These are phyloP conservation scores for Lasioglossum villosulum DNA, from an alignment of 2,888 invertebrate species.

Conservation along the genomic window DNA sequence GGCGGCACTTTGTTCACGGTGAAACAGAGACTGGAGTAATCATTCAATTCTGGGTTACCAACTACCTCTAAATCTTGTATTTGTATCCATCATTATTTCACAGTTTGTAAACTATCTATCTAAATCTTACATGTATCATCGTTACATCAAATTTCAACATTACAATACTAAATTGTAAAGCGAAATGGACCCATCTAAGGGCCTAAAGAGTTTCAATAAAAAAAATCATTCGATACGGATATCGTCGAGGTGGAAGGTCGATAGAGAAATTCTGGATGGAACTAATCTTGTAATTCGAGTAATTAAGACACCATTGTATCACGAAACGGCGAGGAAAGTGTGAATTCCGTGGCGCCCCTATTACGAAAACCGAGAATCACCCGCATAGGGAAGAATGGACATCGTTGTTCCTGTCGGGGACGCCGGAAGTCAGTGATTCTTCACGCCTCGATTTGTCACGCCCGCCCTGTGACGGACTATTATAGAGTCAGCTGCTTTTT, in stretches of 20 bases:
- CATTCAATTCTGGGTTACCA: no score
- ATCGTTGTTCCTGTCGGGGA: slow-evolving; percentile 54
- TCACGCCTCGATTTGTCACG: slow-evolving; percentile 62
- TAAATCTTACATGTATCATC: no score
- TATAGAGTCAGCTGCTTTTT: slow-evolving; percentile 34
- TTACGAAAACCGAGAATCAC: slow-evolving; percentile 59
- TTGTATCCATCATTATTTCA: no score
- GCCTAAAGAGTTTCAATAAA: no score
- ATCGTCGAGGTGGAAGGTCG: background rate
- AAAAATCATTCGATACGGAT: no score
- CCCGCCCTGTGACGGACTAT: slow-evolving; percentile 22
- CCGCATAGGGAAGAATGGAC: slow-evolving; percentile 58
- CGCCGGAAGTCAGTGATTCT: slow-evolving; percentile 73
- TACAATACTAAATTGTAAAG: no score
- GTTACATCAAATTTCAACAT: no score
- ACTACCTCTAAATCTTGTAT: no score
- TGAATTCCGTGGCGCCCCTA: slow-evolving; percentile 50
- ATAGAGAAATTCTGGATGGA: background rate
- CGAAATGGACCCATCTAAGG: no score
- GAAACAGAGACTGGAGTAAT: background rate
- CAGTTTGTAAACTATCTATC: no score
- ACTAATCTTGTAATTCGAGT: background rate
- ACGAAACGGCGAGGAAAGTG: slow-evolving; percentile 27
- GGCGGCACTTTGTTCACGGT: background rate
- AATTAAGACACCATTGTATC: slow-evolving; percentile 5